Conservation (phyloP, 2,888 invertebrate species). For the Elegia similella region DNA sequence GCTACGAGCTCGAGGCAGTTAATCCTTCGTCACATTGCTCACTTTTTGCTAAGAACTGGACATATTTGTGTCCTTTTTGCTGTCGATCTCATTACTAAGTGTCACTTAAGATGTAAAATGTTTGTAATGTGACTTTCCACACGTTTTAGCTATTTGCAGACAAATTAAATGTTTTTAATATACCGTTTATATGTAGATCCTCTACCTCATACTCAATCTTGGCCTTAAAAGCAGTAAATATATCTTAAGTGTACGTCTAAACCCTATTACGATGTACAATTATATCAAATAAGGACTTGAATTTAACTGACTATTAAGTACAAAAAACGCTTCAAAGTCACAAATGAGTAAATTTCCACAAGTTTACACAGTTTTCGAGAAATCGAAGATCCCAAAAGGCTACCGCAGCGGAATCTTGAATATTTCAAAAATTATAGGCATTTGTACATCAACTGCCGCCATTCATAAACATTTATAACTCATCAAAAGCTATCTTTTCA, state of each 20-base stretch:
- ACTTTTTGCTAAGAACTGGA: constrained; percentile 45
- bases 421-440: too few species aligned
- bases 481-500: too few species aligned
- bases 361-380: too few species aligned
- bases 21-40: constrained; percentile 49
- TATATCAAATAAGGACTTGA: neutral
- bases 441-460: too few species aligned
- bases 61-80: constrained; percentile 46
- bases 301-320: neutral
- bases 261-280: neutral
- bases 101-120: neutral
- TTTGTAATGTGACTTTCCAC: neutral
- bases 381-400: too few species aligned
- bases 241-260: neutral
- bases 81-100: constrained; percentile 43
- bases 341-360: too few species aligned
- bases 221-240: neutral
- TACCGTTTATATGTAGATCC: neutral
- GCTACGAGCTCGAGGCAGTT: constrained; percentile 44
- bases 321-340: neutral
- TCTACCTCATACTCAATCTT: neutral
- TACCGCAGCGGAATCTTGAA: too few species aligned
- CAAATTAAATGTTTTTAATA: neutral
- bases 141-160: neutral
- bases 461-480: too few species aligned